phyloP scores from a whole-genome alignment of 2,888 invertebrate genomes.

The Cylindroiulus punctatus region DNA sequence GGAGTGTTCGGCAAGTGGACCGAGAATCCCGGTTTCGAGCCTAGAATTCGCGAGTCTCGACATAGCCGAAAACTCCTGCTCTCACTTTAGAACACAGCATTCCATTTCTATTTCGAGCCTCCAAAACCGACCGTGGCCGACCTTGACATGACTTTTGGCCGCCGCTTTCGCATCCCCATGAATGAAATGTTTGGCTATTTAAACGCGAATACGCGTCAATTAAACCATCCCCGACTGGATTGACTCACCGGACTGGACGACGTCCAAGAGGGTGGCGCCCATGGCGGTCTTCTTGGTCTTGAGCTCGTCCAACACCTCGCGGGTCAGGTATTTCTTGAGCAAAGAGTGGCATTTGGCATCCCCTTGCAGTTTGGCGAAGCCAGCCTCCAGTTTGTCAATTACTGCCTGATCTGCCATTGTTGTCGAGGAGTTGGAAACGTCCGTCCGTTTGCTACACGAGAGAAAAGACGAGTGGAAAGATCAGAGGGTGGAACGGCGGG shows the following conservation, averaged over 20 bases:
- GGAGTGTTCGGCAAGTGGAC: no score
- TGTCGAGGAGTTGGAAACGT: background rate
- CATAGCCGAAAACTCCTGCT: no score
- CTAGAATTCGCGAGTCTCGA: no score
- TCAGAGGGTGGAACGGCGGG: background rate
- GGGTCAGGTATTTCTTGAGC: constrained; percentile 93
- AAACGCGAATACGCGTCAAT: background rate
- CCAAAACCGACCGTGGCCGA: no score
- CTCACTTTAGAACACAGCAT: no score
- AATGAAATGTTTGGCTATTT: background rate
- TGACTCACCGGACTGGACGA: constrained; percentile 86
- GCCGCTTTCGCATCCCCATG: background rate
- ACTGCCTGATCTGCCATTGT: constrained; percentile 92
- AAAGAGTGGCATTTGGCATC: constrained; percentile 91
- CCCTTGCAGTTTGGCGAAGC: constrained; percentile 84
- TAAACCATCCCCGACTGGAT: background rate
- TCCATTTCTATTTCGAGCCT: no score
- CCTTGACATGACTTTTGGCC: background rate
- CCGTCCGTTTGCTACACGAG: background rate
- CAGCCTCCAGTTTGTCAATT: constrained; percentile 90
- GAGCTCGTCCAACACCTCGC: constrained; percentile 88
- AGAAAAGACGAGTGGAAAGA: constrained; percentile 1
- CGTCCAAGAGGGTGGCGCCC: constrained; percentile 91
- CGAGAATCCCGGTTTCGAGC: no score
- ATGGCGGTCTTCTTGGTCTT: constrained; percentile 94